Evolutionary conservation across 2,113 vertebrate genomes (phyloP).

Genomic region (Ochotona curzoniae): DNA sequence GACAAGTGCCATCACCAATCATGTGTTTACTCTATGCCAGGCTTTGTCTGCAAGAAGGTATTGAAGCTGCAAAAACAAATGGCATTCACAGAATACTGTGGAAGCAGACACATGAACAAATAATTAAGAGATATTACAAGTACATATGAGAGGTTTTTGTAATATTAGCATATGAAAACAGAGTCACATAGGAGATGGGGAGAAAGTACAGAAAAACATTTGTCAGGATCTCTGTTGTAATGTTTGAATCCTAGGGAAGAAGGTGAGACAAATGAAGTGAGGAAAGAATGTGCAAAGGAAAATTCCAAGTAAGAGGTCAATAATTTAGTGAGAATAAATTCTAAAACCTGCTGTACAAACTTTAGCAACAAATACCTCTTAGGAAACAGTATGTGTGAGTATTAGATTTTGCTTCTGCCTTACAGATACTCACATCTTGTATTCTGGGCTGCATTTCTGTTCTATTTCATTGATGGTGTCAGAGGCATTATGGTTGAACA

Average conservation of each 20-base stretch:
- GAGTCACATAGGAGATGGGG: background rate
- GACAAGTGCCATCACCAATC: background rate
- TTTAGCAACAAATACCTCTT: background rate
- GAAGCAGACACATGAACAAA: slow-evolving; percentile 12
- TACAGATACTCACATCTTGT: background rate
- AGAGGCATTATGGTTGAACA: background rate
- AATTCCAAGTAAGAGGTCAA: background rate
- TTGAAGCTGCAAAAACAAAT: background rate
- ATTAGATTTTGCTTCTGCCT: background rate
- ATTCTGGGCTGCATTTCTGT: background rate
- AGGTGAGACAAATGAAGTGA: background rate
- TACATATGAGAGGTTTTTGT: slow-evolving; percentile 14
- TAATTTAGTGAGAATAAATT: background rate
- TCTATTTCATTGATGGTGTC: slow-evolving; percentile 32
- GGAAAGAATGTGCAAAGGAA: background rate
- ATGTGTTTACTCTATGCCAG: background rate
- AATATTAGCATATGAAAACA: slow-evolving; percentile 46
- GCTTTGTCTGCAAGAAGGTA: slow-evolving; percentile 22
- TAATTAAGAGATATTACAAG: slow-evolving; percentile 46
- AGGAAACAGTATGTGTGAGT: background rate
- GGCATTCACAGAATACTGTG: background rate
- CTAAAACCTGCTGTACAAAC: background rate
- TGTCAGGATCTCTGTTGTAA: slow-evolving; percentile 3
- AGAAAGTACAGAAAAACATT: background rate
- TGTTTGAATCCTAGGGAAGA: background rate